phyloP scores from a whole-genome alignment of 2,113 vertebrate genomes.

The Pseudopodoces humilis region DNA sequence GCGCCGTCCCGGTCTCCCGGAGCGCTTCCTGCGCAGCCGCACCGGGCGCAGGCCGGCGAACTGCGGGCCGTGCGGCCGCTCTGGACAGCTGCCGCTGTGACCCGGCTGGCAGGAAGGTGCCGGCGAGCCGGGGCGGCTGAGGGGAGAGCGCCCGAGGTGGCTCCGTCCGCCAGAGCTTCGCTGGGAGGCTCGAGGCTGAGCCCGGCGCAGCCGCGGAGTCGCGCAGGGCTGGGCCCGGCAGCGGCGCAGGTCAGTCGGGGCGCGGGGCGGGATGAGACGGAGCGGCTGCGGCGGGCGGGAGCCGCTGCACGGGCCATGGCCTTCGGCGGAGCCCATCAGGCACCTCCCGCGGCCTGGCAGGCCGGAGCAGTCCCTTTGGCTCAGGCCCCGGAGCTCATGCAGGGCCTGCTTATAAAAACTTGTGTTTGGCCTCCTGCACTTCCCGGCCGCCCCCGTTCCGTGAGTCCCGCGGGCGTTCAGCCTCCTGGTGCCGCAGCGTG shows the following conservation, averaged over 20 bases:
- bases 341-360: background rate
- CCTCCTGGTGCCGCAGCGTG: rapidly evolving
- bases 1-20: background rate
- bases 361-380: rapidly evolving
- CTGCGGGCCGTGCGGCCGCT: background rate
- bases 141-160: background rate
- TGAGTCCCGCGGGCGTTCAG: rapidly evolving
- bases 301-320: background rate
- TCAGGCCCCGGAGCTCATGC: rapidly evolving
- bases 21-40: background rate
- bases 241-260: slow-evolving; percentile 6
- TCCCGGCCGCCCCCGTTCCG: rapidly evolving
- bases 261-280: background rate
- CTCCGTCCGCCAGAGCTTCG: background rate
- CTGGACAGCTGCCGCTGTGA: background rate
- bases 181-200: background rate
- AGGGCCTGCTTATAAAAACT: rapidly evolving
- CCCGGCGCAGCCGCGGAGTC: background rate
- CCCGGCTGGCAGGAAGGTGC: rapidly evolving
- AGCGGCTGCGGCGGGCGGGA: background rate
- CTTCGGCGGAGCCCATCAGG: no score
- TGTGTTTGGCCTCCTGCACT: rapidly evolving
- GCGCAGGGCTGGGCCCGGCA: background rate
- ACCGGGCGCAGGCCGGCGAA: background rate
- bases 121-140: no score